Base-by-base conservation (phyloP, 2,888 invertebrate species). In the Digitonthophagus gazella region DNA sequence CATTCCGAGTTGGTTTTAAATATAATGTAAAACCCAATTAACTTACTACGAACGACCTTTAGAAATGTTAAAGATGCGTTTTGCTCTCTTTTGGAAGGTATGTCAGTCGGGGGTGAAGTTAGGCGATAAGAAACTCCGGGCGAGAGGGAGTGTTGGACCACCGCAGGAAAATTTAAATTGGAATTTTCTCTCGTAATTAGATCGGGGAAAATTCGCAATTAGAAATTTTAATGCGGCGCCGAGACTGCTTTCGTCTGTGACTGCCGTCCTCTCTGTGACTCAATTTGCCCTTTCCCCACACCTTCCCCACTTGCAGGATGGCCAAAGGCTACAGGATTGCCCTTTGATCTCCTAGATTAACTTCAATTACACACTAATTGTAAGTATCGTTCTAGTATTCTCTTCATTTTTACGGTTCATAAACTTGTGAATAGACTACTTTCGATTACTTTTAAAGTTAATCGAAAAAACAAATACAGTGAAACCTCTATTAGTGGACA, bases 91-190 rank as follows among this genome's bases (percentile, higher is more conserved):
- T 58, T 11, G 16, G 58, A 15, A 15, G 58, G 16, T 58, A 18
- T 18, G 58, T 58, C 18, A 18, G 58, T 44, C 11, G 8, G 1
- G 3, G 28, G 3, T 5, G 28, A 44, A 15, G 58, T 58, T 58
- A 18, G 58, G 11, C 58, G 58, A 15, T 18, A 16, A 16, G 58
- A 18, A 58, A 44, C 15, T 15, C 15, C 8, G 58, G 58, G 11
- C 58, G 58, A 15, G 16, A 16, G 11, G 58, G 58, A 58, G 58
- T 18, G 58, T 58, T 15, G 16, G 15, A 58, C 28, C 28, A 18
- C 58, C 58, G 58, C 58, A 58, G 58, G 58, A 15, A 58, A 58
- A 58, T 58, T 58, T 58, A 58, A 58, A 58, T 58, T 58, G 58
- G 58, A 58, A 58, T 58, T 58, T 58, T 58, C 58, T 18, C 15